A percentile compares a stretch with the other conserved stretches of the same genome.
These are phyloP conservation scores for Cepaea hortensis DNA, from an alignment of 2,888 invertebrate genomes.

Conservation along the genomic window DNA sequence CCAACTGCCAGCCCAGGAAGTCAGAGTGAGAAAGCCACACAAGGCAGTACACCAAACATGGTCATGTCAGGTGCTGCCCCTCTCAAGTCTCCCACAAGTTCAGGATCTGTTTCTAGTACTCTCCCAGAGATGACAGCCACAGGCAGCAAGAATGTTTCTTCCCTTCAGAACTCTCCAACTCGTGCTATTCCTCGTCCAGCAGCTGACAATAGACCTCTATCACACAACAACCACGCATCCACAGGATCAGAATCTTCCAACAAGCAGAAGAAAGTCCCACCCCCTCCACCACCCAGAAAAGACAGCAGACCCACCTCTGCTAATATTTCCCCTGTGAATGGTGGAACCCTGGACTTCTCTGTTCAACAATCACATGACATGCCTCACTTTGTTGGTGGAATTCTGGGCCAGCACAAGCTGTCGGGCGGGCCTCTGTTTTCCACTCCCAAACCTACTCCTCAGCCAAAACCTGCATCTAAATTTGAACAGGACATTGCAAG, in stretches of 20 bases:
- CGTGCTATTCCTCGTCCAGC: conserved; percentile 5
- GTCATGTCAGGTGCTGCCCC: conserved; percentile 24
- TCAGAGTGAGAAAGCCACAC: conserved; percentile 52
- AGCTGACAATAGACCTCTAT: neutral
- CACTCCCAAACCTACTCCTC: conserved; percentile 57
- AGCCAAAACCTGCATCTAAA: conserved; percentile 56
- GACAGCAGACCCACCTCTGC: conserved; percentile 58
- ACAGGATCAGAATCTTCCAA: conserved; percentile 38
- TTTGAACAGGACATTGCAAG: conserved; percentile 63
- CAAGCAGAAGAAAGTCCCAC: conserved; percentile 69
- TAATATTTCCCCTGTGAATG: conserved; percentile 20
- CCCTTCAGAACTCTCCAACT: conserved; percentile 28
- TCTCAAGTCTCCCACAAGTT: conserved; percentile 37
- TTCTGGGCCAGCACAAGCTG: conserved; percentile 39
- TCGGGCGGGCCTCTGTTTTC: conserved; percentile 53
- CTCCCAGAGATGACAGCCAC: conserved; percentile 19
- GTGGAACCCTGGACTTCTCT: conserved; percentile 41
- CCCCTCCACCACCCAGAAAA: conserved; percentile 73
- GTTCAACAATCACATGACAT: conserved; percentile 37
- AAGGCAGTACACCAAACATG: conserved; percentile 48
- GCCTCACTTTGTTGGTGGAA: conserved; percentile 41
- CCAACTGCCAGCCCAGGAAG: conserved; percentile 38
- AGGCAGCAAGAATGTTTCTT: neutral
- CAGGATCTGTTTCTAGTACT: conserved; percentile 33
- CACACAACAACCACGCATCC: neutral